phyloP scores from a whole-genome alignment of 2,113 vertebrate species.

The Crypturellus undulatus region DNA sequence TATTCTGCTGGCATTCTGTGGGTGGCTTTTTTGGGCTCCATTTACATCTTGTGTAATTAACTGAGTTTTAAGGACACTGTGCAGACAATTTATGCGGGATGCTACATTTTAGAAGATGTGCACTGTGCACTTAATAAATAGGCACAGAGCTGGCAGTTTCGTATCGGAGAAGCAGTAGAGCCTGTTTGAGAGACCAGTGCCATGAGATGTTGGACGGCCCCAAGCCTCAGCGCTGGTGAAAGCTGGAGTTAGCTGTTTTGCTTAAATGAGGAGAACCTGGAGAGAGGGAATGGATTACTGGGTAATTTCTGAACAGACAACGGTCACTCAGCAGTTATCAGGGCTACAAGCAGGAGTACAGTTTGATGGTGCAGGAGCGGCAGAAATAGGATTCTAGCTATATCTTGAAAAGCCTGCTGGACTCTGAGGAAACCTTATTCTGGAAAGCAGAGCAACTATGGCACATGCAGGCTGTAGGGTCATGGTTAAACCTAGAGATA shows the following conservation, averaged over 20 bases:
- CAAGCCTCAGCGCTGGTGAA: neutral
- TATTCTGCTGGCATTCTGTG: rapidly evolving
- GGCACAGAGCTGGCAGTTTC: rapidly evolving
- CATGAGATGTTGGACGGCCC: rapidly evolving
- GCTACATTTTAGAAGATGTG: neutral
- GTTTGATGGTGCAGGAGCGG: neutral
- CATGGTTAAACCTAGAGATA: no score
- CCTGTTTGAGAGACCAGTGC: no score
- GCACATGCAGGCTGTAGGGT: neutral
- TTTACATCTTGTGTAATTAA: neutral
- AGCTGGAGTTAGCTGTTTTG: neutral
- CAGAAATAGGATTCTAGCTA: neutral
- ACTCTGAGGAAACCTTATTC: neutral
- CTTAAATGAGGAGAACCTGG: neutral
- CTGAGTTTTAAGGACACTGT: neutral
- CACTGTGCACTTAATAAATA: rapidly evolving
- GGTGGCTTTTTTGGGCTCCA: neutral
- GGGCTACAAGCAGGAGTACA: neutral
- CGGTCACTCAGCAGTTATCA: neutral
- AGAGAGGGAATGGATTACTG: no score
- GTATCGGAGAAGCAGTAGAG: neutral
- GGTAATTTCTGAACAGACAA: no score
- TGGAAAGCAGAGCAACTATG: neutral
- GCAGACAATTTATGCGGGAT: neutral
- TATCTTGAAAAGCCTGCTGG: neutral